These are phyloP conservation scores for Zaprionus inermis DNA, from an alignment of 1,140 invertebrate species.

Conservation along the genomic window DNA sequence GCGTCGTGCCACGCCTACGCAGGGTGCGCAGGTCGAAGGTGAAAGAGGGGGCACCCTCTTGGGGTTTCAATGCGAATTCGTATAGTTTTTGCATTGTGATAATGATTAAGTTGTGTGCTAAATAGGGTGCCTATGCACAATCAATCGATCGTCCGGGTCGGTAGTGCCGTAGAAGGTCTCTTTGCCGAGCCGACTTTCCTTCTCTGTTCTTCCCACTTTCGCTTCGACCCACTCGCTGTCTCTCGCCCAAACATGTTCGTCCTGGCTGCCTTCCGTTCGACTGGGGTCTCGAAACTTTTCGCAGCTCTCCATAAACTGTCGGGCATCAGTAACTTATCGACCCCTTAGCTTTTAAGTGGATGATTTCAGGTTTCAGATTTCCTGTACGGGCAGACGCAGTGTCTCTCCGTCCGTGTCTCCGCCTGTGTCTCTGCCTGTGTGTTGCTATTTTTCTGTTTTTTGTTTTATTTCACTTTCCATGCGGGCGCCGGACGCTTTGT, in stretches of 20 bases:
- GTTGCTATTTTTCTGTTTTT: constrained; percentile 11
- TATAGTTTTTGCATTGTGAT: background rate
- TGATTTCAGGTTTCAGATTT: constrained; percentile 77
- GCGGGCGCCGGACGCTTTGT: constrained; percentile 31
- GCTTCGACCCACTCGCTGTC: background rate
- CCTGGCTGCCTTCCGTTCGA: background rate
- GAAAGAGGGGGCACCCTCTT: too few relatives aligned
- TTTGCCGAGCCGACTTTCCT: too few relatives aligned
- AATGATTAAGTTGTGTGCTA: background rate
- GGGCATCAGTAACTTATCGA: constrained; percentile 81
- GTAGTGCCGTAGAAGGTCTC: too few relatives aligned
- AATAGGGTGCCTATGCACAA: background rate
- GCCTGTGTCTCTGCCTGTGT: background rate
- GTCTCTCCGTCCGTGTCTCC: background rate
- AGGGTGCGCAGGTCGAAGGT: constrained; percentile 17
- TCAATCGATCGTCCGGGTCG: background rate
- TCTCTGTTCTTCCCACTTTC: background rate
- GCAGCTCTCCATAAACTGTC: constrained; percentile 69
- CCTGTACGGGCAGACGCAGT: constrained; percentile 41
- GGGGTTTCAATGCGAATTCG: background rate
- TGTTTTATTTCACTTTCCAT: constrained; percentile 75
- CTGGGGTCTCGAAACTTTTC: constrained; percentile 28
- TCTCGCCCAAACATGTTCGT: background rate
- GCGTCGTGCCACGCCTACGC: constrained; percentile 40
- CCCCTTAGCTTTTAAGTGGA: constrained; percentile 81